Evolutionary conservation across 2,113 vertebrate species (phyloP).

Genomic region (Gopherus flavomarginatus): DNA sequence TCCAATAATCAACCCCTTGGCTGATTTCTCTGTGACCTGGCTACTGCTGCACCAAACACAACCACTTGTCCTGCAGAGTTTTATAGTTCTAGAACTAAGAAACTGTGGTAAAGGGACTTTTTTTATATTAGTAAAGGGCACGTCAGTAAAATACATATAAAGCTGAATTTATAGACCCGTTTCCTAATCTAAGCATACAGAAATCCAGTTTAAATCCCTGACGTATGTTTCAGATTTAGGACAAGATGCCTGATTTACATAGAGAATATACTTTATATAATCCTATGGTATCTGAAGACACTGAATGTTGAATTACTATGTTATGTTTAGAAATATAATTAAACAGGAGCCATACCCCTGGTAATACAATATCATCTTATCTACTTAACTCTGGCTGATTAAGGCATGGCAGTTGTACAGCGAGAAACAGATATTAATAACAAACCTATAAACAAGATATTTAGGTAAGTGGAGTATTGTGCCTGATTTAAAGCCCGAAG

Average conservation of each 20-base stretch:
- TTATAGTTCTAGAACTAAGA: conserved; percentile 41
- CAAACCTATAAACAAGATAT: conserved; percentile 61
- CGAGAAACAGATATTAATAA: conserved; percentile 76
- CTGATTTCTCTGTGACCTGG: conserved; percentile 68
- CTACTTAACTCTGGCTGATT: conserved; percentile 72
- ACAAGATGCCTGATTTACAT: background rate
- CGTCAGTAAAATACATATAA: background rate
- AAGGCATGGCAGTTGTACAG: conserved; percentile 64
- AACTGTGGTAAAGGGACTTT: conserved; percentile 10
- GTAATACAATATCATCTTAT: conserved; percentile 73
- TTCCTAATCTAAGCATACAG: background rate
- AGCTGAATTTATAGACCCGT: conserved; percentile 12
- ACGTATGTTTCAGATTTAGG: background rate
- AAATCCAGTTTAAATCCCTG: background rate
- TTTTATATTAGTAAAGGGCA: conserved; percentile 25
- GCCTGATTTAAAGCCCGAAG: conserved; percentile 47
- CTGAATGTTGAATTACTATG: conserved; percentile 45
- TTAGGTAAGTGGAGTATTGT: background rate
- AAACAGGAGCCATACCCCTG: conserved; percentile 56
- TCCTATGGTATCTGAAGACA: conserved; percentile 56
- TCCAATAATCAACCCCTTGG: conserved; percentile 80
- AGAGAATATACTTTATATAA: conserved; percentile 30
- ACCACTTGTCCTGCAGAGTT: background rate
- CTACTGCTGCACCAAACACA: conserved; percentile 55
- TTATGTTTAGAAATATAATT: conserved; percentile 77